These are phyloP conservation scores for Pomatorhinus ruficollis DNA, from an alignment of 2,113 vertebrate genomes.

Conservation along the genomic window DNA sequence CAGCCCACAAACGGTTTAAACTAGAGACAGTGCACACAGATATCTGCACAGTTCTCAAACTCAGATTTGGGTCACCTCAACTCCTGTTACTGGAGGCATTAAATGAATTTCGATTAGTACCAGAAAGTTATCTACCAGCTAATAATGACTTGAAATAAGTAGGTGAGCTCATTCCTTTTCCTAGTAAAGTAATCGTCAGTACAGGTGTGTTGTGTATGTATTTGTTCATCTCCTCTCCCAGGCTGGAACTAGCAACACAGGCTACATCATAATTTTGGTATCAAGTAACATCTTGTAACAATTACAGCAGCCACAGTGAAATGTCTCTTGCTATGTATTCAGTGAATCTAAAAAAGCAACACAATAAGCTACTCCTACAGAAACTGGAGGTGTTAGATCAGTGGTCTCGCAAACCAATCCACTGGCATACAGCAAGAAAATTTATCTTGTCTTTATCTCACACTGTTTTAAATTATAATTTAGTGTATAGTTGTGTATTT, in stretches of 20 bases:
- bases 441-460: neutral
- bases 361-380: neutral
- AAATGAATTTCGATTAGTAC: neutral
- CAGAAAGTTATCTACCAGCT: neutral
- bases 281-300: neutral
- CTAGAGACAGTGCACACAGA: neutral
- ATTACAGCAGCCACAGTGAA: neutral
- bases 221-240: neutral
- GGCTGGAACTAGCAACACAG: neutral
- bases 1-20: neutral
- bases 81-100: neutral
- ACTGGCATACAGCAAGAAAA: neutral
- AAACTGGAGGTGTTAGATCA: neutral
- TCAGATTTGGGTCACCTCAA: neutral
- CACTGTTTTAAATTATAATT: neutral
- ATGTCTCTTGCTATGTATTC: neutral
- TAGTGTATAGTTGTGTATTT: neutral
- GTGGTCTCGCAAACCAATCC: neutral
- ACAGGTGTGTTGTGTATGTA: neutral
- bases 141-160: neutral
- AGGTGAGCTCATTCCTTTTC: neutral
- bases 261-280: neutral
- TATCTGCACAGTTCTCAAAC: neutral
- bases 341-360: neutral
- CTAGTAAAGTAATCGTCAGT: neutral